Base-by-base conservation (phyloP, 2,888 invertebrate genomes). In the Neoitamus cyanurus region DNA sequence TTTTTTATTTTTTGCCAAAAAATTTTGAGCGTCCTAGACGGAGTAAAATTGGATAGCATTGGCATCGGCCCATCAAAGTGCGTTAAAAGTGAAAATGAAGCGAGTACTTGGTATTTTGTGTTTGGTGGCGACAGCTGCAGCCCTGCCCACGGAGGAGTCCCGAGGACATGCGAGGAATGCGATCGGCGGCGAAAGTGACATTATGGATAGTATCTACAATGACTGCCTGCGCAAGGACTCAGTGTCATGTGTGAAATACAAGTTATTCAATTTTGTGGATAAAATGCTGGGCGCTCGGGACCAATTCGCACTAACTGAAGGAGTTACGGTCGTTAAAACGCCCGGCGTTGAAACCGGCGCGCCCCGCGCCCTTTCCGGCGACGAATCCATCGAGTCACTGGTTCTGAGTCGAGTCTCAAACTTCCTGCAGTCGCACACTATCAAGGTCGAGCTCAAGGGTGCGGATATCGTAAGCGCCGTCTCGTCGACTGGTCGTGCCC, bases 201-300 rank as follows among this genome's bases (percentile, higher is more conserved):
- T 96, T 86, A 94, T 96, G 92, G 95, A 95, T 88, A 92, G 94
- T 88, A 94, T 95, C 89, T 95, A 95, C 90, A 93, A 93, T 88
- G 97, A 97, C 89, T 97, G 97, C 90, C 92, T 96, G 86, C 93
- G 94, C 88, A 97, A 96, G 91, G 96, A 96, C 89, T 96, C 96
- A 34, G 94, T 95, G 87, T 94, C 95, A 91, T 97, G 97, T 90
- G 94, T 97, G 88, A 97, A 96, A 91, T 96, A 96, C 93, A 97
- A 96, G 90, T 94, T 97, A 89, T 96, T 96, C 92, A 94, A 95
- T 28, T 96, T 95, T 91, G 95, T 97, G 87, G 97, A 97, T 92
- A 96, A 96, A 91, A 95, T 96, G 93, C 92, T 96, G 85, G 94
- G 95, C 77, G 95, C 95, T 88, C 96, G 95, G 90, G 96, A 97